Evolutionary conservation across 2,888 invertebrate species (phyloP), one percentile per base, ranked within the genome.

Genomic region (Thymelicus sylvestris): DNA sequence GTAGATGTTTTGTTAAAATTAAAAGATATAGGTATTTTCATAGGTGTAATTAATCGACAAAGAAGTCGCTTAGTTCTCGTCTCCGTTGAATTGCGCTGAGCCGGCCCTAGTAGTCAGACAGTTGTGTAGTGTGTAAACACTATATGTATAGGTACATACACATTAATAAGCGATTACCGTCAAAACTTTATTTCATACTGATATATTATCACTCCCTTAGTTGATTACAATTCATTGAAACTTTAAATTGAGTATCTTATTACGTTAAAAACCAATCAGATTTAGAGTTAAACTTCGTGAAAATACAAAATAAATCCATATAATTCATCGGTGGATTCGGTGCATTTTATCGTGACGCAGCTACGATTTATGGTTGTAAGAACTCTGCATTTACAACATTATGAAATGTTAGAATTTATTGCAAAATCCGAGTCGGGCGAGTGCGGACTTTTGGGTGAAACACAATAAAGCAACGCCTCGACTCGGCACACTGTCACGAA

Each of bases 391-490:
- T 52, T 52, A 19, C 50, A 52, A 52, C 50, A 7, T 47, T 47
- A 47, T 52, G 50, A 52, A 52, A 52, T 52, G 50, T 19, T 52
- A 7, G 19, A 52, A 52, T 52, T 52, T 52, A 52, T 52, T 52
- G 50, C 50, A 19, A 19, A 15, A 52, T 19, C 15, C 50, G 50
- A 52, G 7, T 15, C 31, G 31, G n/a, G 31, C 31, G 31, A 31
- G 31, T 10, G 55, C 19, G 15, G 52, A 10, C 19, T 52, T 24
- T 55, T n/a, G 15, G 55, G 24, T 63, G 38, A 38, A 50, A 63
- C 47, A 63, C 63, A 63, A 38, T 63, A 63, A 63, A 50, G 50
- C 62, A 31, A 31, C 38, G 39, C 38, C 7, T n/a, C 31, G 31
- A n/a, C 31, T 31, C 31, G 31, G 19, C 19, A 31, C 48, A 10